Percentiles rank a stretch among this genome's conserved stretches.
These are phyloP conservation scores for Strigamia crassipes DNA, from an alignment of 2,888 invertebrate genomes.

Conservation along the genomic window DNA sequence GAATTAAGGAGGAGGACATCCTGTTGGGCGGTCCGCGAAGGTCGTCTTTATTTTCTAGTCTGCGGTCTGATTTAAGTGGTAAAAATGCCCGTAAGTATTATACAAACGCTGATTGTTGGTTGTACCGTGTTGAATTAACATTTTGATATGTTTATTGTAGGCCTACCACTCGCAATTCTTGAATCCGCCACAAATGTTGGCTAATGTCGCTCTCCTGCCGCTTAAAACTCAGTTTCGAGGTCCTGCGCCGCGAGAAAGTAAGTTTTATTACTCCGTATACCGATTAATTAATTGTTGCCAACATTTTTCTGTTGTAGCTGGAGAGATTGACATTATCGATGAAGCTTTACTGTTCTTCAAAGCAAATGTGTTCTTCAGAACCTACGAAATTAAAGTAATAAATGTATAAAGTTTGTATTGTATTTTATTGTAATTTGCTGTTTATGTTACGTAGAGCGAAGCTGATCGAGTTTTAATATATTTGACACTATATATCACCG, in stretches of 20 bases:
- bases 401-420: neutral
- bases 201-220: slow-evolving; percentile 92
- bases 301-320: slow-evolving; percentile 57
- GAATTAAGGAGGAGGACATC: neutral
- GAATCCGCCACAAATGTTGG: slow-evolving; percentile 72
- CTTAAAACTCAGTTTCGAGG: slow-evolving; percentile 88
- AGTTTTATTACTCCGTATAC: neutral
- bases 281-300: neutral
- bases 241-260: slow-evolving; percentile 74
- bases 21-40: neutral
- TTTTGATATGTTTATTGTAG: slow-evolving; percentile 61
- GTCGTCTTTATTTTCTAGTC: neutral
- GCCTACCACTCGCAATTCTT: slow-evolving; percentile 94
- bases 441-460: slow-evolving; percentile 72
- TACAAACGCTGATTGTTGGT: neutral
- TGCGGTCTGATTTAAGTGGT: neutral
- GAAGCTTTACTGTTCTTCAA: slow-evolving; percentile 97
- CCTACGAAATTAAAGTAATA: slow-evolving; percentile 94
- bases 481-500: slow-evolving; percentile 94
- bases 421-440: neutral
- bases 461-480: slow-evolving; percentile 96
- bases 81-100: slow-evolving; percentile 23
- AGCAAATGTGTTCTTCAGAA: slow-evolving; percentile 98
- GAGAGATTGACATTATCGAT: slow-evolving; percentile 89
- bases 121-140: neutral